Conservation (phyloP, 1,140 invertebrate species). For the Sarcophaga peregrina region DNA sequence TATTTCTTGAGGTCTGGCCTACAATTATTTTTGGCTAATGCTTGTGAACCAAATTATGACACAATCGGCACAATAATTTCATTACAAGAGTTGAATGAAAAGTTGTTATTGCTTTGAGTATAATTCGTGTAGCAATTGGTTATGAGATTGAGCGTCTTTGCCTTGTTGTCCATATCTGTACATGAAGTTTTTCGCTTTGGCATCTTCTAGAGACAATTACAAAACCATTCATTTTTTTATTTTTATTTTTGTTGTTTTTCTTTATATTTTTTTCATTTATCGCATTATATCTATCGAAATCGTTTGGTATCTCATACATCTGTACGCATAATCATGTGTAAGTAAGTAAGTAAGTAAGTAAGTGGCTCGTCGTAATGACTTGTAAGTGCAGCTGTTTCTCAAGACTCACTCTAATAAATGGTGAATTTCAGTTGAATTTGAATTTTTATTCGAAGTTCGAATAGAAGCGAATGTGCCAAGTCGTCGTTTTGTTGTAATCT, state of each 20-base stretch:
- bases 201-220: constrained; percentile 30
- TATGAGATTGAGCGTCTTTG: too few relatives aligned
- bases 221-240: neutral
- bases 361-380: constrained; percentile 17
- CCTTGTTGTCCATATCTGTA: too few relatives aligned
- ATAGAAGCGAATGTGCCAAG: neutral
- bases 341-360: neutral
- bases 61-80: constrained; percentile 4
- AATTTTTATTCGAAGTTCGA: neutral
- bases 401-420: constrained; percentile 5
- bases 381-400: constrained; percentile 28
- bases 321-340: constrained; percentile 27
- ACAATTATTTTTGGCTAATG: constrained; percentile 11
- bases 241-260: neutral
- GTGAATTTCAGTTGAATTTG: neutral
- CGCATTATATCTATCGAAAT: neutral
- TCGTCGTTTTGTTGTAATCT: neutral
- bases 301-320: neutral
- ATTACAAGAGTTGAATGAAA: neutral
- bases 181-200: neutral
- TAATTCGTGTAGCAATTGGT: neutral
- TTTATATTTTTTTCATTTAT: neutral
- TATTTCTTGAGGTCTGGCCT: constrained; percentile 15
- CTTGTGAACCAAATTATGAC: constrained; percentile 23
- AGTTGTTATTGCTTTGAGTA: neutral